Evolutionary conservation across 2,888 invertebrate genomes (phyloP).

Genomic region (Chydorus sphaericus): DNA sequence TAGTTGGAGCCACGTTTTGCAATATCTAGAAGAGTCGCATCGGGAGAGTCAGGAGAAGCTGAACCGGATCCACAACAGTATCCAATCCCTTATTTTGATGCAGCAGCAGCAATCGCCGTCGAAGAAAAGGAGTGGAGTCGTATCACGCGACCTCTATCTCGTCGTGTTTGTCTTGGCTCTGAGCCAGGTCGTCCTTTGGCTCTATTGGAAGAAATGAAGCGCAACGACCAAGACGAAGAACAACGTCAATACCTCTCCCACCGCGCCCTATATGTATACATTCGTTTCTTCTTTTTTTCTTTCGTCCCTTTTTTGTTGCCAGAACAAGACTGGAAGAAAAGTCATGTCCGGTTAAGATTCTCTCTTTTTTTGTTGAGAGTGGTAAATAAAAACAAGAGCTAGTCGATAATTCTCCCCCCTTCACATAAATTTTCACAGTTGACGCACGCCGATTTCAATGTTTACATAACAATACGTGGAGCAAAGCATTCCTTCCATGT

Average conservation of each 20-base stretch:
- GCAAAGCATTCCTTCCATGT: conserved; percentile 8
- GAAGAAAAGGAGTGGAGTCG: neutral
- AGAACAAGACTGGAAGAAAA: no score
- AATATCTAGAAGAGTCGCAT: conserved; percentile 14
- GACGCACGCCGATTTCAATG: no score
- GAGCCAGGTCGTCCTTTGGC: neutral
- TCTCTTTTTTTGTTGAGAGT: no score
- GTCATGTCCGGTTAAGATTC: no score
- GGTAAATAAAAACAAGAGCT: conserved; percentile 4
- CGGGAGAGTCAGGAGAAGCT: conserved; percentile 17
- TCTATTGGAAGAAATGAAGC: conserved; percentile 4
- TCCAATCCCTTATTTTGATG: neutral
- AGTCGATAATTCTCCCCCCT: neutral
- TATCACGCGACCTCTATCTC: neutral
- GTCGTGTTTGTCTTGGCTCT: neutral
- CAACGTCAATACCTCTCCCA: no score
- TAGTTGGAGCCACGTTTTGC: conserved; percentile 14
- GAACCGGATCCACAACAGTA: conserved; percentile 13
- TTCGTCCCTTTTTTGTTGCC: no score
- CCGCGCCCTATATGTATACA: no score
- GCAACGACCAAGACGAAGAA: no score
- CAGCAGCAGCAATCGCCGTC: neutral
- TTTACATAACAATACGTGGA: no score
- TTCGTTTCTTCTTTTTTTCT: no score
- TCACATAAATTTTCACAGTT: neutral